Evolutionary conservation across 2,888 invertebrate species (phyloP), one percentile per base, ranked within the genome.

Genomic region (Nycteola revayana): DNA sequence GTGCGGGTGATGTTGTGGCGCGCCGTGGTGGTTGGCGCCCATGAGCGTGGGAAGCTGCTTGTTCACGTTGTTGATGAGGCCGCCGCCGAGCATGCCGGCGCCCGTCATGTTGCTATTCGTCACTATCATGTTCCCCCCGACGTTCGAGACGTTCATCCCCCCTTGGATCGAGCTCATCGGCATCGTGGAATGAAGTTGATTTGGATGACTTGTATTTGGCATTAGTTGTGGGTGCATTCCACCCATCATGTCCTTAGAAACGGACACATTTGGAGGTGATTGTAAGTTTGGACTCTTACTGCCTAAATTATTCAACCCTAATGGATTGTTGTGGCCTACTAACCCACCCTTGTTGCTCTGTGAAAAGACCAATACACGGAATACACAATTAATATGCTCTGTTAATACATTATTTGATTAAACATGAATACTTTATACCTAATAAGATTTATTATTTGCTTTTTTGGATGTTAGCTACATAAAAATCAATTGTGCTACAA

Each of bases 201-300:
- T 90, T 67, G 92, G 92, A 85, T 91, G 92, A 68, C 92, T 93
- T 79, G 93, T 93, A 88, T 93, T 94, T 78, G 92, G 91, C 90
- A 93, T 93, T 65, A 93, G 91, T 91, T 93, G 93, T 44, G 93
- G 92, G 81, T 92, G 91, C 72, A 90, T 81, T 37, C 90, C 89
- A 70, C 93, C 92, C 82, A 95, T 93, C 53, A 94, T 93, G 58
- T 95, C 94, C 83, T 95, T 95, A 54, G 93, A 93, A 45, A 94
- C 94, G 47, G 94, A 93, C 59, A 94, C 94, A 67, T 95, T 95
- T 28, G 95, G 95, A 37, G 95, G 95, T 34, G 95, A 95, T 78
- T 96, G 96, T 73, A 96, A 87, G 73, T 93, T 95, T 48, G 95
- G 95, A 78, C 94, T 95, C 78, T 95, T 95, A 82, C 91, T 95